Base-by-base conservation (phyloP, 2,113 vertebrate genomes). In the Gallinago media region DNA sequence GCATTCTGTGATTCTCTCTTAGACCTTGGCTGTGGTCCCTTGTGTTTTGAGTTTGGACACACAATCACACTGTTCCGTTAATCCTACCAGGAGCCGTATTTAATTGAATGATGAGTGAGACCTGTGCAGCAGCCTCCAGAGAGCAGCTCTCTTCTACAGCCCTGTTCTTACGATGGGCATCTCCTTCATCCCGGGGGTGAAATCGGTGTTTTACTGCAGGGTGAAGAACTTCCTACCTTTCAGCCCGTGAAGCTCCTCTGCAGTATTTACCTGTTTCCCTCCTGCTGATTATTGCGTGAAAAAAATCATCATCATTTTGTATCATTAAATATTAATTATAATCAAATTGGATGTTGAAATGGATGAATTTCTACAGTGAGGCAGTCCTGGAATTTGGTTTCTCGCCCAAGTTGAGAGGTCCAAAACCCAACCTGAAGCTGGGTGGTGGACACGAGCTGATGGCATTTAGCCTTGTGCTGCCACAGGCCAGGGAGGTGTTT, bases 391-490 rank as follows among this genome's bases (percentile, higher is more conserved):
- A 55, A 4, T 68, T 52, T 58, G 31, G 47, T 31, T 62, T 56
- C 54, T 44, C 44, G 38, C 26, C n/a, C 15, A 55, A 65, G 47
- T 26, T 18, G 2, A 18, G 21, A 50, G 36, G 46, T n/a, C 12
- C 73, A 32, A n/a, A 70, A 58, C 32, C 42, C 40, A 46, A 21
- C 12, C 15, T 3, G 32, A 14, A 42, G 59, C 7, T 0, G 3
- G 23, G 55, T 3, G 31, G 23, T 3, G 19, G 19, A 29, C 8
- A 12, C 4, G 5, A 8, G n/a, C 67, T 6, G 49, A 11, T 5
- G 29, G 7, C 3, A 0, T 11, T 42, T 3, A 4, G 23, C 29
- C 36, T 40, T 1, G 15, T 27, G 46, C 34, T 11, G 40, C n/a
- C 3, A 2, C 40, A 17, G n/a, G 16, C 14, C 25, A 2, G 5